Base-by-base conservation (phyloP, 2,888 invertebrate genomes). In the Leptothorax acervorum region DNA sequence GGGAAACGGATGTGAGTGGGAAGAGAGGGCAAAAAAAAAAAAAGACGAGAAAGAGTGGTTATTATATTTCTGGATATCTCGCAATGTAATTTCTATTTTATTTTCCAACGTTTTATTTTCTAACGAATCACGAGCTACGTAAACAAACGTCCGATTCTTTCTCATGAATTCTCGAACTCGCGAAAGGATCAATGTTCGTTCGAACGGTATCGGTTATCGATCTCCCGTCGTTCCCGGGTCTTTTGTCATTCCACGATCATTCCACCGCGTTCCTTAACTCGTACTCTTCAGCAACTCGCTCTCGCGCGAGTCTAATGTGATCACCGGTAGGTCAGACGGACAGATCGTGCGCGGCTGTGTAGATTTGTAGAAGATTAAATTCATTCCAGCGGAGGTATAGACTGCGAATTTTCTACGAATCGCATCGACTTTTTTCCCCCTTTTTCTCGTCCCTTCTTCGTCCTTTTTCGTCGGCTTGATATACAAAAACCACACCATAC, bases 201-300 rank as follows among this genome's bases (percentile, higher is more conserved):
- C 75, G 66, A 78, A 18, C n/a, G 51, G 8, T 12, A 48, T 15
- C 45, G 45, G 12, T 48, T 66, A 18, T 53, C 53, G 42, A 55
- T 57, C n/a, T 55, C 8, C 35, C 60, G 68, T 65, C 70, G 81
- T 70, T 23, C 23, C 31, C 82, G 83, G 81, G 18, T 63, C 23
- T 62, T 51, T 28, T 18, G 39, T 89, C 89, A 89, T 89, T 89
- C 89, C 88, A 86, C 76, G 75, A 82, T 86, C 89, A 86, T 87
- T 89, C 89, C 87, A 75, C 28, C 73, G 71, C 68, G 28, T 78
- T 85, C 62, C 35, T 55, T 51, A n/a, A 31, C 31, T 23, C 55
- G 57, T 65, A 65, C 71, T 48, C 28, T n/a, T 31, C 53, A 18
- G 4, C 9, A 31, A 63, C 31, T 60, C 55, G 65, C 28, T 31